A percentile compares a stretch with the other conserved stretches of the same genome.
Conservation (phyloP, 1,140 invertebrate genomes). For the Drosophila guanche region DNA sequence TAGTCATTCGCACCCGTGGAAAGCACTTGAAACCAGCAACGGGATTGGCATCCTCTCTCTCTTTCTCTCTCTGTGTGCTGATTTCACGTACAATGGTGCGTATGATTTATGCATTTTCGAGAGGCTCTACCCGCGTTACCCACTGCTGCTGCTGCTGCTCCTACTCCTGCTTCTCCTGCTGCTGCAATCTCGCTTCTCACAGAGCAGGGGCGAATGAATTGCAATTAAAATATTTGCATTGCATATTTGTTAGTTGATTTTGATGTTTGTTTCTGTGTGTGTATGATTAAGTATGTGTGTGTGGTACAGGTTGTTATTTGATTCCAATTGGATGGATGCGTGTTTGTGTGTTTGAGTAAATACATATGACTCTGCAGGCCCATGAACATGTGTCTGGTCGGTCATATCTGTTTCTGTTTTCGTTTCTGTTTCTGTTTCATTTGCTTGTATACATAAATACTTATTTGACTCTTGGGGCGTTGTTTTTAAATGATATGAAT, state of each 20-base stretch:
- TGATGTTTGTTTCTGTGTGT: conserved; percentile 8
- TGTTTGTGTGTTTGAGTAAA: conserved; percentile 34
- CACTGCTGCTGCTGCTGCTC: not conserved
- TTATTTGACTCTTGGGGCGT: conserved; percentile 53
- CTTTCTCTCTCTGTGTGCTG: conserved; percentile 1
- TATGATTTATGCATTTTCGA: conserved; percentile 66
- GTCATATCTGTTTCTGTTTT: conserved; percentile 11
- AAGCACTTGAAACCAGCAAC: conserved; percentile 6
- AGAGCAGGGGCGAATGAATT: conserved; percentile 61
- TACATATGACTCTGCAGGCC: conserved; percentile 9
- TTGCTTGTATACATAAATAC: conserved; percentile 69
- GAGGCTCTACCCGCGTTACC: conserved; percentile 4
- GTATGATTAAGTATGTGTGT: conserved; percentile 24
- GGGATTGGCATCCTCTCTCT: not conserved
- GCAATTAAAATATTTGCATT: conserved; percentile 78
- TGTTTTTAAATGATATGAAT: conserved; percentile 60
- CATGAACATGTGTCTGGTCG: conserved; percentile 10
- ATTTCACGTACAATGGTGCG: conserved; percentile 56
- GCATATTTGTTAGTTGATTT: conserved; percentile 51
- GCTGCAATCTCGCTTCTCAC: conserved; percentile 41
- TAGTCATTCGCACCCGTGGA: conserved; percentile 33
- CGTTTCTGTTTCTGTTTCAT: conserved; percentile 13
- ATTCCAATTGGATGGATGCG: conserved; percentile 62
- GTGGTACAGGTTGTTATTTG: conserved; percentile 33
- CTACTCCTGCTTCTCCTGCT: conserved; percentile 10